Base-by-base conservation (phyloP, 2,797 vertebrate genomes). In the Microhierax caerulescens region DNA sequence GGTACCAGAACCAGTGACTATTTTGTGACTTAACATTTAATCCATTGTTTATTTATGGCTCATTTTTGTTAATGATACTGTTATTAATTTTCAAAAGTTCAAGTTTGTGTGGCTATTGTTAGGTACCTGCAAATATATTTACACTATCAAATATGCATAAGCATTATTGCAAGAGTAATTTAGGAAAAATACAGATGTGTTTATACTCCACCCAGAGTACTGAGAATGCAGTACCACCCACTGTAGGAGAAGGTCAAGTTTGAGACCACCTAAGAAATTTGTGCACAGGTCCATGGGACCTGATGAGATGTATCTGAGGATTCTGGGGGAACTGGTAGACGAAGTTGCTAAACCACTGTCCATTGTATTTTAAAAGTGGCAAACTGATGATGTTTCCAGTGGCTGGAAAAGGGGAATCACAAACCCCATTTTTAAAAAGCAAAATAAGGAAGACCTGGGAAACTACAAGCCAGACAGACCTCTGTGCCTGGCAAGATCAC, bases 261-360 rank as follows among this genome's bases (percentile, higher is more conserved):
- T 0, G 1, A 68, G 34, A 56, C 28, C 6, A 8, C 39, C 21
- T 36, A 24, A 60, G 10, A 47, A 32, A 41, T 5, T 3, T 48
- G 11, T 19, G 7, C 8, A 41, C 5, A 54, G 23, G 39, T 36
- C 50, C 22, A 6, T 43, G 36, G 13, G 6, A 43, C 19, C 23
- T 43, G 48, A 27, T 43, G 23, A 48, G 14, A 24, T 48, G 11
- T 13, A n/a, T 20, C 25, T 0, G 0, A 8, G 6, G 10, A 10
- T 47, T 25, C 54, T 60, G 10, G 7, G 41, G 18, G 41, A 43
- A 43, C 18, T 48, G 20, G 10, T 7, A 39, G 53, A 20, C 54
- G 22, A 91, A 60, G 18, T 36, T 27, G 3, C 4, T 61, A 69
- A 23, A 24, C 16, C 24, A 36, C 36, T 34, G 11, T 20, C 14